These are phyloP conservation scores for Leguminivora glycinivorella DNA, from an alignment of 1,140 invertebrate species.

Conservation along the genomic window DNA sequence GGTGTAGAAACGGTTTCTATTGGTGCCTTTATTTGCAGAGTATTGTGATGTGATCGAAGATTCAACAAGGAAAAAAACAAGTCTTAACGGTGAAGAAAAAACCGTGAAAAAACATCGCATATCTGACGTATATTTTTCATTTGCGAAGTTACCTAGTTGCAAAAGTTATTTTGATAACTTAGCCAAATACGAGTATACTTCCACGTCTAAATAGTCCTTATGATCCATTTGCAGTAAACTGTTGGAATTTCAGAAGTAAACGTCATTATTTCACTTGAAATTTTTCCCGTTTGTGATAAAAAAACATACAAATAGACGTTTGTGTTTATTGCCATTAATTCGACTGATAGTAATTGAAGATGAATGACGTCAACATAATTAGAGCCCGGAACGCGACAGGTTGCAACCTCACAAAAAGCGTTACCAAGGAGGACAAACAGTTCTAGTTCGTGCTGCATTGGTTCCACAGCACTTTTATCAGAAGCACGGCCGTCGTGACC, in stretches of 20 bases:
- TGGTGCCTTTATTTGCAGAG: background rate
- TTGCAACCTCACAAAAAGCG: background rate
- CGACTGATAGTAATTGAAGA: background rate
- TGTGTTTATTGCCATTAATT: background rate
- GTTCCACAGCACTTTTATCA: slow-evolving; percentile 15
- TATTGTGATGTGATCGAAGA: background rate
- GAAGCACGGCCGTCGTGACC: slow-evolving; percentile 11
- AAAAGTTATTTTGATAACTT: too few species aligned
- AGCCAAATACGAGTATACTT: too few species aligned
- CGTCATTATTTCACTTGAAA: too few species aligned
- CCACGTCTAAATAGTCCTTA: too few species aligned
- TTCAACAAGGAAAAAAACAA: background rate
- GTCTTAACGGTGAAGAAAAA: too few species aligned
- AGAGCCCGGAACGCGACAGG: slow-evolving; percentile 1
- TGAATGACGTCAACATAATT: background rate
- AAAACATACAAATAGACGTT: too few species aligned
- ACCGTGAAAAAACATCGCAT: too few species aligned
- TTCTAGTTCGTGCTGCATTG: slow-evolving; percentile 11
- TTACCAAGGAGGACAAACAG: slow-evolving; percentile 4
- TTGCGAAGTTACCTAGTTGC: too few species aligned
- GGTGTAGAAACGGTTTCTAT: slow-evolving; percentile 6
- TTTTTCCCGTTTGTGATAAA: too few species aligned
- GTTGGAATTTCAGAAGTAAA: too few species aligned
- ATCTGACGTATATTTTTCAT: too few species aligned
- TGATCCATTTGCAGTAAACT: too few species aligned